A percentile compares a stretch with the other conserved stretches of the same genome.
Conservation (phyloP, 2,113 vertebrate genomes). For the Microtus ochrogaster region DNA sequence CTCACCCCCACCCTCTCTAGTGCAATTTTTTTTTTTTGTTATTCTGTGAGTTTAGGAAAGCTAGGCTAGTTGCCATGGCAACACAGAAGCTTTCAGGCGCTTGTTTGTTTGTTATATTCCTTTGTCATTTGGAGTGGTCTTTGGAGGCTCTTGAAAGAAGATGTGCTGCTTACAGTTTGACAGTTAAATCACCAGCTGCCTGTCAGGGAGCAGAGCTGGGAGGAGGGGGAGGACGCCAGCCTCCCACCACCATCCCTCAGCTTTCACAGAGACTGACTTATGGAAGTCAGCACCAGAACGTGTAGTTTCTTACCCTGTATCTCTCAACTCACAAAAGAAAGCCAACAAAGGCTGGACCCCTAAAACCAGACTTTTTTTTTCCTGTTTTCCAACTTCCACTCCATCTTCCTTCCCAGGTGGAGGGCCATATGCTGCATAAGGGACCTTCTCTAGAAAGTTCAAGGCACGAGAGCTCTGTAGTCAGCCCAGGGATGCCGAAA, state of each 20-base stretch:
- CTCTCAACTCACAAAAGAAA: slow-evolving; percentile 41
- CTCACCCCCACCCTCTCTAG: slow-evolving; percentile 2
- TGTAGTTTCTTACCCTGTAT: background rate
- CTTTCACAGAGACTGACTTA: slow-evolving; percentile 40
- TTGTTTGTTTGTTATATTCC: slow-evolving; percentile 83
- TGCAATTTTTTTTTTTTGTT: slow-evolving; percentile 71
- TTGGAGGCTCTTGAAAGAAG: slow-evolving; percentile 81
- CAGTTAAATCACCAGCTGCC: slow-evolving; percentile 64
- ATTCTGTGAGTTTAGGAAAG: slow-evolving; percentile 78
- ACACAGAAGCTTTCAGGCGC: slow-evolving; percentile 76
- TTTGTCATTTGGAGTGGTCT: slow-evolving; percentile 83
- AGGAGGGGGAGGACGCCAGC: background rate
- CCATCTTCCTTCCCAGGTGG: background rate
- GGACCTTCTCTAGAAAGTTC: background rate
- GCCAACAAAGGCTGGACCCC: background rate
- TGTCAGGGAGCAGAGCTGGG: slow-evolving; percentile 7
- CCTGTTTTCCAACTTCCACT: background rate
- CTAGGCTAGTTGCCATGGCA: slow-evolving; percentile 84
- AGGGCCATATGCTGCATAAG: background rate
- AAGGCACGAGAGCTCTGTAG: accelerated
- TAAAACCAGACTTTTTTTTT: background rate
- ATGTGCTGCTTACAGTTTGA: slow-evolving; percentile 75
- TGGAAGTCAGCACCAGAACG: background rate
- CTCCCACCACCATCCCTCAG: background rate
- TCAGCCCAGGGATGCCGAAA: background rate